phyloP scores from a whole-genome alignment of 2,113 vertebrate species.

The Pygoscelis adeliae region DNA sequence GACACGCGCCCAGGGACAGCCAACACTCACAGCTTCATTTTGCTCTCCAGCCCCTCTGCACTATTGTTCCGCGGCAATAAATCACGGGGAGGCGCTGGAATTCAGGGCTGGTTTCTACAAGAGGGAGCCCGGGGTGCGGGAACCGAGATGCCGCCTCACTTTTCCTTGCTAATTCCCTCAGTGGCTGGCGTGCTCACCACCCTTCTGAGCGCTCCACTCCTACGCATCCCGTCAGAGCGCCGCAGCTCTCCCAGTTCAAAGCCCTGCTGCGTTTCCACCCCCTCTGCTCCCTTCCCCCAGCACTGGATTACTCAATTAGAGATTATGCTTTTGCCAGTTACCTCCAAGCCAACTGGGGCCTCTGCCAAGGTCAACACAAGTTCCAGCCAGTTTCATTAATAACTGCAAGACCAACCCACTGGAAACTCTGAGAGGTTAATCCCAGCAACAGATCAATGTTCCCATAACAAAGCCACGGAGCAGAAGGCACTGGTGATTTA shows the following conservation, averaged over 20 bases:
- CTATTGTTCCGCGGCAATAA: background rate
- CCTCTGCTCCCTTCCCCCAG: constrained; percentile 8
- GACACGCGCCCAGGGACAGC: background rate
- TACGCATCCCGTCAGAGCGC: background rate
- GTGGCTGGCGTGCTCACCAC: background rate
- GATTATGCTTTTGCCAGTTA: constrained; percentile 58
- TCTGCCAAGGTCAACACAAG: constrained; percentile 71
- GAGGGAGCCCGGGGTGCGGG: background rate
- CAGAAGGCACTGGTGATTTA: background rate
- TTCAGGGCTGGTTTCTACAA: background rate
- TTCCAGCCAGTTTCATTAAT: constrained; percentile 71
- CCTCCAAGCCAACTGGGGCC: constrained; percentile 70
- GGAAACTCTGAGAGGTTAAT: constrained; percentile 73
- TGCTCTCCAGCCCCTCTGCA: background rate
- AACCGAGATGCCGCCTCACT: background rate
- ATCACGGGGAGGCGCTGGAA: background rate
- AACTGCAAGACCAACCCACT: constrained; percentile 64
- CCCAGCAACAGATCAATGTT: constrained; percentile 71
- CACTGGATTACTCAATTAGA: constrained; percentile 57
- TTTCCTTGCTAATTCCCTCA: background rate
- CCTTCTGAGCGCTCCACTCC: background rate
- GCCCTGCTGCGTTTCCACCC: background rate
- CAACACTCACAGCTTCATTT: background rate
- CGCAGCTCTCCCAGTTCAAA: background rate
- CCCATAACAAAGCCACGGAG: constrained; percentile 47